phyloP scores from a whole-genome alignment of 1,140 invertebrate species.

The Tetragonula clypearis region DNA sequence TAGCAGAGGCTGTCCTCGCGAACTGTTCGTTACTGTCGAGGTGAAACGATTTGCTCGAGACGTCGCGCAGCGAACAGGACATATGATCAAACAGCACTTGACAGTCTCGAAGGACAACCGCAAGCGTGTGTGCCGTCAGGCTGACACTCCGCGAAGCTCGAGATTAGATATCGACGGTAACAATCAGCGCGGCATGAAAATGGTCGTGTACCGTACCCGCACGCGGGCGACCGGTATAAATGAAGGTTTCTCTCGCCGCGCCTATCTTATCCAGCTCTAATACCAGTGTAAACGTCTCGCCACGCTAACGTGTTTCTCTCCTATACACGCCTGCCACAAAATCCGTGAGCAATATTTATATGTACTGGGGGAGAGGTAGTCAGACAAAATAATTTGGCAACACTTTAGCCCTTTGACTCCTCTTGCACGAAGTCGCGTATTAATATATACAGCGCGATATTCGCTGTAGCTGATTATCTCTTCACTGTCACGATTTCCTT shows the following conservation, averaged over 20 bases:
- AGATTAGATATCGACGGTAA: conserved; percentile 63
- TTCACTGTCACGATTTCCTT: no score
- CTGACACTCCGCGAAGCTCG: conserved; percentile 28
- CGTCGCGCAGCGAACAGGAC: conserved; percentile 18
- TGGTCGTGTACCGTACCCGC: conserved; percentile 34
- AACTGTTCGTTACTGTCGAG: conserved; percentile 51
- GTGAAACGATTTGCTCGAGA: conserved; percentile 50
- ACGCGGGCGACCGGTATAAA: conserved; percentile 5
- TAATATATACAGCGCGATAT: no score
- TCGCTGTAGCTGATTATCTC: no score
- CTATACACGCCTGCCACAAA: not conserved
- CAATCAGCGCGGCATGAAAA: conserved; percentile 47
- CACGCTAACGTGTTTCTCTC: conserved; percentile 14
- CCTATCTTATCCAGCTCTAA: conserved; percentile 48
- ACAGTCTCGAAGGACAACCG: conserved; percentile 52
- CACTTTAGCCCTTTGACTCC: no score
- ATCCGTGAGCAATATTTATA: not conserved
- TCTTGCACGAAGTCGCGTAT: no score
- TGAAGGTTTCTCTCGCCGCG: conserved; percentile 33
- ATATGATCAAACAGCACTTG: conserved; percentile 57
- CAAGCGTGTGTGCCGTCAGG: conserved; percentile 52
- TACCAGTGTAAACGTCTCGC: conserved; percentile 40
- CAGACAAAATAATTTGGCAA: no score
- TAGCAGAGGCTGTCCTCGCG: not conserved
- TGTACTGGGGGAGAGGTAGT: no score